Evolutionary conservation across 23 tunicate genomes (phyloP), one percentile per base, ranked within the genome.

Genomic region (Corella eumyota): DNA sequence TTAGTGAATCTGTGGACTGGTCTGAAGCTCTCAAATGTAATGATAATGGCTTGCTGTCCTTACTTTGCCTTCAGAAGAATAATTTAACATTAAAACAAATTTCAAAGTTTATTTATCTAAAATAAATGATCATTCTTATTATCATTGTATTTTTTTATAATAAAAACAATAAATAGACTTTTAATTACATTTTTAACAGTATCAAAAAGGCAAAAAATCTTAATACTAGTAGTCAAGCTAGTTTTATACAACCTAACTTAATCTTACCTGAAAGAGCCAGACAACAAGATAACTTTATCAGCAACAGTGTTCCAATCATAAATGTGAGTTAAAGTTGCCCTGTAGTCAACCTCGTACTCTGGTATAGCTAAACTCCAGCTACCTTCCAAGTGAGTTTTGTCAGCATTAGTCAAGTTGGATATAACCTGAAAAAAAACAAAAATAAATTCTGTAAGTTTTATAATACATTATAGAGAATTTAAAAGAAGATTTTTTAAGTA

Each of bases 361-460:
- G 65, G 65, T 7, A 60, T 21, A 3, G 65, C 33, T 22, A 60
- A 33, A 60, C 65, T 60, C 65, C 65, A 60, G 24, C 19, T 32
- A 17, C 45, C 65, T 23, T 60, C 65, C 45, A 60, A 31, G 45
- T 60, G 34, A 32, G 45, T 6, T 60, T 60, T 60, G 27, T 24
- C 45, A 17, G 33, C 45, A n/a, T 34, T 32, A 25, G 65, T 24
- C 9, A 34, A 25, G 23, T 60, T 60, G 45, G 65, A 17, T 19
- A 60, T 4, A 19, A 60, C 26, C 65, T 60, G 65, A 24, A 3
- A 19, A 33, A 34, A n/a, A n/a, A n/a, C n/a, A n/a, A n/a, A n/a
- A n/a, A n/a, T n/a, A n/a, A n/a, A n/a, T n/a, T n/a, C n/a, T n/a
- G n/a, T n/a, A n/a, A n/a, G n/a, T n/a, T n/a, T n/a, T n/a, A n/a